These are phyloP conservation scores for Salticus scenicus DNA, from an alignment of 2,888 invertebrate genomes.

Conservation along the genomic window DNA sequence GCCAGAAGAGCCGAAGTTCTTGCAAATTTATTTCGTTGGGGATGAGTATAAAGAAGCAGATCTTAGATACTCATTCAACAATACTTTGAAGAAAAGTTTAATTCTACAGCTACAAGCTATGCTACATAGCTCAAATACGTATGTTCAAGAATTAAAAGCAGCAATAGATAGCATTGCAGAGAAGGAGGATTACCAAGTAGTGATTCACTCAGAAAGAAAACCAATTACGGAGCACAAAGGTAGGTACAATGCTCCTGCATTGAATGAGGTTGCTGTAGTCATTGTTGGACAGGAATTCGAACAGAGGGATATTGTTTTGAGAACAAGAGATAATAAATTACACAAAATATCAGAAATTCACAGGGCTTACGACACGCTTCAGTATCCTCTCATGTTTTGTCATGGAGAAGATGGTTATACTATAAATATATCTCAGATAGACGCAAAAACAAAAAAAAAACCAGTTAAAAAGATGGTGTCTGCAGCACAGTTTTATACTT, in stretches of 20 bases:
- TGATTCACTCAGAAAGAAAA: background rate
- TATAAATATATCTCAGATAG: background rate
- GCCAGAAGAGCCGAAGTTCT: background rate
- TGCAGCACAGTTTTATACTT: background rate
- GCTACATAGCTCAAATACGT: background rate
- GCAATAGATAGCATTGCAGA: background rate
- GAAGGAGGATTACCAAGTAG: background rate
- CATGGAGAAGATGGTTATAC: slow-evolving; percentile 9
- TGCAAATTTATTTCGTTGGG: background rate
- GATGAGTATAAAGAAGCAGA: too few relatives aligned
- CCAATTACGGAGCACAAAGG: background rate
- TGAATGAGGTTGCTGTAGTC: background rate
- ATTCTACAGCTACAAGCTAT: too few relatives aligned
- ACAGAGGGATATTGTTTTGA: background rate
- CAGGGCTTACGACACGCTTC: background rate
- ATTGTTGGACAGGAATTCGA: background rate
- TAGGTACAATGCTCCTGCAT: background rate
- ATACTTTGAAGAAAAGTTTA: too few relatives aligned
- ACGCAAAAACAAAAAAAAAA: background rate
- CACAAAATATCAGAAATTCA: slow-evolving; percentile 2
- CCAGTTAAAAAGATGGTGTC: background rate
- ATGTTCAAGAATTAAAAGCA: background rate
- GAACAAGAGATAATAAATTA: background rate
- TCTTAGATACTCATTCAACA: too few relatives aligned
- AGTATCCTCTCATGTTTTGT: background rate